A percentile compares a stretch with the other conserved stretches of the same genome.
Conservation (phyloP, 2,797 vertebrate genomes). For the Hyperoplus lanceolatus region DNA sequence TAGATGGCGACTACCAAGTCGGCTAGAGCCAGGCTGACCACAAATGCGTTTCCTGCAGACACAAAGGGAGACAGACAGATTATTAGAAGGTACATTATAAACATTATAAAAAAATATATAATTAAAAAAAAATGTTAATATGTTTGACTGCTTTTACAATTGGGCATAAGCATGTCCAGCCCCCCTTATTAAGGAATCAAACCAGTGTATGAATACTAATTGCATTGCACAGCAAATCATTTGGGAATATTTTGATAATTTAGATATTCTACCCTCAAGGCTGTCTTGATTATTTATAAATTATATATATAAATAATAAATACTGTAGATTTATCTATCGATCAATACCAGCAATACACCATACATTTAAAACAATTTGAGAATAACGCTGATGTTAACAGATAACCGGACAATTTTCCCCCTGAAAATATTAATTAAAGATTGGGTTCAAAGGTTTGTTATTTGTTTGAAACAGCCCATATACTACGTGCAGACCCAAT, state of each 20-base stretch:
- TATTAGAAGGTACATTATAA: neutral
- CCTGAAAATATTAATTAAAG: neutral
- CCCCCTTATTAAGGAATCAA: neutral
- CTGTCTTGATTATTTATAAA: neutral
- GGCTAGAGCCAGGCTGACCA: conserved; percentile 89
- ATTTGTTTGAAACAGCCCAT: neutral
- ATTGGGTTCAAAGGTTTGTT: neutral
- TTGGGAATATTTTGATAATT: neutral
- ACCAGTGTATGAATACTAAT: neutral
- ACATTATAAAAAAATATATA: neutral
- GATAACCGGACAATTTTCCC: too few relatives aligned
- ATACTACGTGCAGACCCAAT: too few relatives aligned
- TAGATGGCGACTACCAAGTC: conserved; percentile 89
- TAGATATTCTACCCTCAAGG: neutral
- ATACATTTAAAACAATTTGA: too few relatives aligned
- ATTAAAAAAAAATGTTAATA: too few relatives aligned
- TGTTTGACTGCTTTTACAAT: neutral
- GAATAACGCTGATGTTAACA: too few relatives aligned
- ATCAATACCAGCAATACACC: too few relatives aligned
- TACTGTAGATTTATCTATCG: too few relatives aligned
- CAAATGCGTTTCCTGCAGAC: conserved; percentile 88
- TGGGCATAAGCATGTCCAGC: too few relatives aligned
- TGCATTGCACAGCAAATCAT: neutral
- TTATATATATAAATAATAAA: too few relatives aligned
- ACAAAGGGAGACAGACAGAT: neutral